These are phyloP conservation scores for Melinaea marsaeus DNA, from an alignment of 2,888 invertebrate species.

Conservation along the genomic window DNA sequence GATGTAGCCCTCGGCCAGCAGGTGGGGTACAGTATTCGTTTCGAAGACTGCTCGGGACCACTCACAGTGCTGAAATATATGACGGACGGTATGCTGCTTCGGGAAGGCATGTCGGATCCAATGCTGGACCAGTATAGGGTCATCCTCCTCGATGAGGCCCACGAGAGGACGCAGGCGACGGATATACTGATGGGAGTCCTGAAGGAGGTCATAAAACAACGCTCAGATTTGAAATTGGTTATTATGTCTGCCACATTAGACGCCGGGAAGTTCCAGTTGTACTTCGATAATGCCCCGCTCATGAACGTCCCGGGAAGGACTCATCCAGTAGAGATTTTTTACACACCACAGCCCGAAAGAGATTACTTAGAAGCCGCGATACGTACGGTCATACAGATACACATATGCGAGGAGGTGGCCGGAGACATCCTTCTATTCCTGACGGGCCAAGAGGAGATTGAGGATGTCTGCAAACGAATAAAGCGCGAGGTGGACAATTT, in stretches of 20 bases:
- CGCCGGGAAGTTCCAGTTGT: constrained; percentile 99
- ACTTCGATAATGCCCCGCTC: constrained; percentile 98
- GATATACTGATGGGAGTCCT: constrained; percentile 99
- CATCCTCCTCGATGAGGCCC: constrained; percentile 97
- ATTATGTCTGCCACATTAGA: constrained; percentile 99
- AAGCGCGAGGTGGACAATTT: constrained; percentile 96
- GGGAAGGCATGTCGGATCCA: constrained; percentile 99
- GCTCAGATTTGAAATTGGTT: constrained; percentile 95
- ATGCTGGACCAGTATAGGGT: constrained; percentile 98
- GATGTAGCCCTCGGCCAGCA: constrained; percentile 90
- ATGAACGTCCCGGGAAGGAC: constrained; percentile 95
- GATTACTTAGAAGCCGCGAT: constrained; percentile 99
- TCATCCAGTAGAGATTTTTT: constrained; percentile 87
- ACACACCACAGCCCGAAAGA: constrained; percentile 97
- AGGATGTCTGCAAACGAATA: constrained; percentile 98
- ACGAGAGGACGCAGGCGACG: constrained; percentile 98
- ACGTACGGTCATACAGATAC: constrained; percentile 95
- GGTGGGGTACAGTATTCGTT: constrained; percentile 88
- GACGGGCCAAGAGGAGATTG: constrained; percentile 92
- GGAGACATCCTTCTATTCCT: constrained; percentile 96
- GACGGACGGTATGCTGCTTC: constrained; percentile 99
- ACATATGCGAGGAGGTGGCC: constrained; percentile 94
- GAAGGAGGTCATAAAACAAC: constrained; percentile 96
- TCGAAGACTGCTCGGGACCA: constrained; percentile 98
- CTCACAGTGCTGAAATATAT: constrained; percentile 97